Conservation (phyloP, 1,140 invertebrate genomes). For the Anastatus disparis region DNA sequence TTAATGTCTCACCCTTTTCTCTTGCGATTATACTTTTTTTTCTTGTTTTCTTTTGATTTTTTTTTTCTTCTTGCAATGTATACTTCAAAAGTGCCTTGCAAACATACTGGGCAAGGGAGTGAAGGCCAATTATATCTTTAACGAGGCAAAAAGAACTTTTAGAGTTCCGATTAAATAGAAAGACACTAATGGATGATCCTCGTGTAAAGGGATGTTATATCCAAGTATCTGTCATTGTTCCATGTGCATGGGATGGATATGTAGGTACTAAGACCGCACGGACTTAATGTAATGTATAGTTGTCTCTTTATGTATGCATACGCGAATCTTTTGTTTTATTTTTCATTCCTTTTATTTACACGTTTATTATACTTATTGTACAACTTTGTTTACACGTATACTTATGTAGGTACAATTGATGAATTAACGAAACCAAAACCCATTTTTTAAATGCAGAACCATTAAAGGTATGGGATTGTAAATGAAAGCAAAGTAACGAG, state of each 20-base stretch:
- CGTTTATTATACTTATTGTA: too few species aligned
- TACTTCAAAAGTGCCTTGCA: slow-evolving; percentile 24
- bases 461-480: too few species aligned
- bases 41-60: not conserved
- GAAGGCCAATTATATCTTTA: slow-evolving; percentile 37
- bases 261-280: slow-evolving; percentile 13
- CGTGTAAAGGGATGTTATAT: slow-evolving; percentile 5
- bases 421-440: slow-evolving; percentile 29
- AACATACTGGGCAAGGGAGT: slow-evolving; percentile 18
- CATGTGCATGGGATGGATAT: too few species aligned
- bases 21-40: slow-evolving; percentile 27
- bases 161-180: slow-evolving; percentile 41
- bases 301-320: too few species aligned
- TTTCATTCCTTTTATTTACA: too few species aligned
- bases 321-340: too few species aligned
- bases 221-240: slow-evolving; percentile 16
- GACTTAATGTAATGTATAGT: not conserved
- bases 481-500: too few species aligned
- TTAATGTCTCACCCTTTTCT: not conserved
- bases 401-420: slow-evolving; percentile 31
- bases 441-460: too few species aligned
- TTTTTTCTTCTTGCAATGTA: not conserved
- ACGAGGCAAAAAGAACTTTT: slow-evolving; percentile 34
- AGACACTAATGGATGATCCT: slow-evolving; percentile 40
- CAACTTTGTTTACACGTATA: too few species aligned